A percentile compares a stretch with the other conserved stretches of the same genome.
Conservation (phyloP, 2,113 vertebrate genomes). For the Paralichthys olivaceus region DNA sequence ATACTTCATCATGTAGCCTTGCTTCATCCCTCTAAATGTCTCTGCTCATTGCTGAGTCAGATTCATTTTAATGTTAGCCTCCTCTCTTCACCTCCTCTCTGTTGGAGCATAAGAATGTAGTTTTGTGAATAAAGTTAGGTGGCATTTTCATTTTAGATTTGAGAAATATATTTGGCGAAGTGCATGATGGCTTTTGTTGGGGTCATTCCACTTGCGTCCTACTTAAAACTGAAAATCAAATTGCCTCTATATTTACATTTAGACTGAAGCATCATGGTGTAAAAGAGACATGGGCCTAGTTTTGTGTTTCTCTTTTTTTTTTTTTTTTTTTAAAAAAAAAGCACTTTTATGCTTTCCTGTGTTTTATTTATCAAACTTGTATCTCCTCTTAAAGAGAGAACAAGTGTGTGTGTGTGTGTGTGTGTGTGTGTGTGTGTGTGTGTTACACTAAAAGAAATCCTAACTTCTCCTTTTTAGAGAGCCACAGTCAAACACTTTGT, state of each 20-base stretch:
- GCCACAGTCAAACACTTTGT: conserved; percentile 40
- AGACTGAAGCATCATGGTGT: neutral
- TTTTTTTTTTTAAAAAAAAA: too few relatives aligned
- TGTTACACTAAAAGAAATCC: conserved; percentile 4
- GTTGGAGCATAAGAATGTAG: neutral
- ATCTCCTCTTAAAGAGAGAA: neutral
- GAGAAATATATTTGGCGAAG: too few relatives aligned
- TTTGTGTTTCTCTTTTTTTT: neutral
- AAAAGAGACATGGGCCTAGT: neutral
- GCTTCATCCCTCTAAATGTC: conserved; percentile 58
- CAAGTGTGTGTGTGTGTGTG: conserved; percentile 14
- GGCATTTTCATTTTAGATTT: conserved; percentile 8
- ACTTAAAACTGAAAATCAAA: conserved; percentile 6
- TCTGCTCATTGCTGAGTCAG: conserved; percentile 60
- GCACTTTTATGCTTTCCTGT: conserved; percentile 5
- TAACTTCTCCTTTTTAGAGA: neutral
- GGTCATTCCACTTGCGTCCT: neutral
- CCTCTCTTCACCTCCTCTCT: conserved; percentile 5
- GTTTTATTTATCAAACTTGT: conserved; percentile 14
- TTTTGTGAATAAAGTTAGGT: neutral
- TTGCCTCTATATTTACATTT: conserved; percentile 18
- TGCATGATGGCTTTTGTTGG: neutral
- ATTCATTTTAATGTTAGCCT: conserved; percentile 34
- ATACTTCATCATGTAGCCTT: conserved; percentile 51
- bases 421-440: neutral